Evolutionary conservation across 2,888 invertebrate genomes (phyloP).

Genomic region (Drosophila cyrtoloma): DNA sequence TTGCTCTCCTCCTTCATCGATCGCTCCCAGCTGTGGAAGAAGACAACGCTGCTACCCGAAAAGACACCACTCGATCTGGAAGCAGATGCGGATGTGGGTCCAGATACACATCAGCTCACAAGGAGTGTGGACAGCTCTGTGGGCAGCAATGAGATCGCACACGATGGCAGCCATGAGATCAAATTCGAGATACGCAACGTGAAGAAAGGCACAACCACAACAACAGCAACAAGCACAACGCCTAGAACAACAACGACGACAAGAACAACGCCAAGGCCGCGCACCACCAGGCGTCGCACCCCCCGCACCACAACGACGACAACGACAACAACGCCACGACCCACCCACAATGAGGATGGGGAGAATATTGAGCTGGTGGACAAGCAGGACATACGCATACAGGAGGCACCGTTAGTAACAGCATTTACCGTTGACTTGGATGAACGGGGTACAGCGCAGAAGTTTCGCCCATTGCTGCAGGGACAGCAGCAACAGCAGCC

Average conservation of each 20-base stretch:
- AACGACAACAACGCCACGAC: constrained; percentile 88
- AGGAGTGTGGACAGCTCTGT: constrained; percentile 82
- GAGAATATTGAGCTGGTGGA: constrained; percentile 89
- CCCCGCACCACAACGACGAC: constrained; percentile 74
- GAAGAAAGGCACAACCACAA: constrained; percentile 78
- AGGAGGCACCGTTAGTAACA: constrained; percentile 92
- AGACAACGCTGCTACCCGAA: constrained; percentile 58
- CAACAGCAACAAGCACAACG: constrained; percentile 49
- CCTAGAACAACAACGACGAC: constrained; percentile 83
- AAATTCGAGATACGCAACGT: constrained; percentile 83
- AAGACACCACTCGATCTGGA: constrained; percentile 30
- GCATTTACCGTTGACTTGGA: constrained; percentile 95
- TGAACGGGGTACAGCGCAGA: constrained; percentile 91
- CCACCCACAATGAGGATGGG: constrained; percentile 89
- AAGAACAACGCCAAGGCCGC: constrained; percentile 84
- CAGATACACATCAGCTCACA: constrained; percentile 83
- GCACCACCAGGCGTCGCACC: constrained; percentile 51
- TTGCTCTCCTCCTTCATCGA: constrained; percentile 81
- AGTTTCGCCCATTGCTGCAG: constrained; percentile 90
- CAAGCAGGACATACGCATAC: constrained; percentile 91
- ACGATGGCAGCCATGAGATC: constrained; percentile 78
- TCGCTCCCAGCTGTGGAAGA: constrained; percentile 77
- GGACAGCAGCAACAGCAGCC: constrained; percentile 63
- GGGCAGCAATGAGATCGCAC: constrained; percentile 82
- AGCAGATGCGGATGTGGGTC: constrained; percentile 28